Evolutionary conservation across 2,888 invertebrate genomes (phyloP), one percentile per base, ranked within the genome.

Genomic region (Galeopsomyia nigrocyanea): DNA sequence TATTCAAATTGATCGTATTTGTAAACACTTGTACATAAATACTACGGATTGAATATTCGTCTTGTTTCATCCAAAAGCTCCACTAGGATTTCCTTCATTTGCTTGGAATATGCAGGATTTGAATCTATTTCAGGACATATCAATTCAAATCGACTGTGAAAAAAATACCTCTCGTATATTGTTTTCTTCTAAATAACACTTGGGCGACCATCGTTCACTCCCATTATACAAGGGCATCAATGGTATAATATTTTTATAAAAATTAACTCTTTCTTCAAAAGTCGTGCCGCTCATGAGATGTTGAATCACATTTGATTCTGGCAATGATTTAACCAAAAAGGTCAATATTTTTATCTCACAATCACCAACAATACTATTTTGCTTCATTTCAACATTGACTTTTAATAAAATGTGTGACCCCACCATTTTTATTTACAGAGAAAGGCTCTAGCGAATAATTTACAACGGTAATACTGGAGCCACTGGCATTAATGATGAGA

Each of bases 111-210:
- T 16, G 61, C 57, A 0, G 74, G 56, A 65, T 83, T 80, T 5
- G 63, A 73, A 53, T 80, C 67, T 79, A 86, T 80, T 61, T 76
- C 74, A 0, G 62, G 21, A 1, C 80, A 3, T 0, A 84, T 82
- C 3, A 75, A 21, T 0, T 79, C 75, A 6, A 75, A 75, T 47
- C 83, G 79, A 39, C 81, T 74, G 0, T 26, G 22, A 61, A 81
- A 80, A 10, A 77, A 77, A 39, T 73, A 79, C 6, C n/a, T 50
- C 10, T 64, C 31, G 49, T 78, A n/a, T n/a, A n/a, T n/a, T 80
- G 1, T 78, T 75, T 50, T 81, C 81, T 1, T 79, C 77, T 3
- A 84, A 75, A 75, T 83, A 86, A 76, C 86, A 87, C 19, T 76
- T 71, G 1, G 87, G 80, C 0, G 87, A 82, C 80, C 83, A 76